Percentiles rank a stretch among this genome's conserved stretches.
phyloP scores from a whole-genome alignment of 2,113 vertebrate genomes.

The Thunnus thynnus region DNA sequence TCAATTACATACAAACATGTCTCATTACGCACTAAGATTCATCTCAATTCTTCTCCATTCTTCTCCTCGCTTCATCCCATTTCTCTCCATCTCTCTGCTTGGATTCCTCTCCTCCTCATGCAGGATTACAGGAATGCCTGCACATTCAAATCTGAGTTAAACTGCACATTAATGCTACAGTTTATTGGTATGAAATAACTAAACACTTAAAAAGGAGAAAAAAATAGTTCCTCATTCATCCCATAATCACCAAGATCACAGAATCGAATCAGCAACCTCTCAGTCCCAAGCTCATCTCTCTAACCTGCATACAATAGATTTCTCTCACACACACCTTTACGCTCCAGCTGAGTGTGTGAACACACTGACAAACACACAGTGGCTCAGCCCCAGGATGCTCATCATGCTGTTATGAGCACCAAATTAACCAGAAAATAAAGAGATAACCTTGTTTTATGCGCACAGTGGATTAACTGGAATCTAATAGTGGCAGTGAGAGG shows the following conservation, averaged over 20 bases:
- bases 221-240: too few relatives aligned
- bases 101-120: background rate
- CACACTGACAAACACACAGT: background rate
- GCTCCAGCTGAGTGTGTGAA: slow-evolving; percentile 19
- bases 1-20: background rate
- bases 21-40: slow-evolving; percentile 21
- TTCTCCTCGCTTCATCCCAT: background rate
- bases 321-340: background rate
- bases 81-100: background rate
- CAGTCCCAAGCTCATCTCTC: background rate
- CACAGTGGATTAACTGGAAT: background rate
- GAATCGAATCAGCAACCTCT: background rate
- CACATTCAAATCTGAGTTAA: background rate
- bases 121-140: background rate
- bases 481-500: background rate
- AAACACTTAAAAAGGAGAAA: background rate
- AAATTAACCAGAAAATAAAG: slow-evolving; percentile 32
- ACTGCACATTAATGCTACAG: too few relatives aligned
- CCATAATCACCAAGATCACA: too few relatives aligned
- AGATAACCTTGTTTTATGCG: slow-evolving; percentile 15
- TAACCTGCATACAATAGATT: background rate
- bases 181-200: background rate
- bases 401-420: slow-evolving; percentile 27
- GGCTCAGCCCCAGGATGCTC: slow-evolving; percentile 5
- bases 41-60: background rate